Base-by-base conservation (phyloP, 2,797 vertebrate genomes). In the Ptychobarbus kaznakovi region DNA sequence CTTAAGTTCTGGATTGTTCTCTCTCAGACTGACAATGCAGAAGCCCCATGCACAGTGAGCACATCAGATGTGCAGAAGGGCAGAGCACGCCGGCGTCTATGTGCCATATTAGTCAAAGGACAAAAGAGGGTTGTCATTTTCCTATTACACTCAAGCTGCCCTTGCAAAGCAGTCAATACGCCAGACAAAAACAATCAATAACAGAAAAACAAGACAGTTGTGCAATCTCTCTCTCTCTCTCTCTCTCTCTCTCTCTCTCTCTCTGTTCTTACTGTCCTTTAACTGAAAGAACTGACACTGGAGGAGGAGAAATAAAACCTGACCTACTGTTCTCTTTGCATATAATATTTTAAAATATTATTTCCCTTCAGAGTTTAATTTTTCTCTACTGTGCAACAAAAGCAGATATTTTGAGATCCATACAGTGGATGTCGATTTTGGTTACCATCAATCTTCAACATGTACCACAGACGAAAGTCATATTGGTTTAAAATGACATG, bases 131-230 rank as follows among this genome's bases (percentile, higher is more conserved):
- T 77, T 82, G 89, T 90, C 86, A 91, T 92, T 89, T 91, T 90
- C 88, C 92, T 89, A 90, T 92, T 90, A 91, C 53, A 86, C 83
- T 87, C 81, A 89, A 86, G 58, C 82, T 86, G 89, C 86, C 90
- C 90, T 91, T 91, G 89, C 87, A 90, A 91, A 91, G 77, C 86
- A 91, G 90, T 91, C 91, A 86, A 92, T 91, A 92, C 73, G 70
- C n/a, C 82, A 89, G 89, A 91, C 91, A 91, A 89, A 90, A 90
- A 89, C 91, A 91, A 93, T 92, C 91, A 86, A 91, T 91, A 91
- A 85, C 66, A 89, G 82, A 90, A 92, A 91, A 88, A 90, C 86
- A 90, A 88, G 83, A 90, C 85, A 89, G 91, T 88, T 91, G 90
- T 83, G 88, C 90, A 87, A 90, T 32, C 72, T 80, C 81, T 25